Evolutionary conservation across 1,140 invertebrate genomes (phyloP), one percentile per base, ranked within the genome.

Genomic region (Macrosteles quadrilineatus): DNA sequence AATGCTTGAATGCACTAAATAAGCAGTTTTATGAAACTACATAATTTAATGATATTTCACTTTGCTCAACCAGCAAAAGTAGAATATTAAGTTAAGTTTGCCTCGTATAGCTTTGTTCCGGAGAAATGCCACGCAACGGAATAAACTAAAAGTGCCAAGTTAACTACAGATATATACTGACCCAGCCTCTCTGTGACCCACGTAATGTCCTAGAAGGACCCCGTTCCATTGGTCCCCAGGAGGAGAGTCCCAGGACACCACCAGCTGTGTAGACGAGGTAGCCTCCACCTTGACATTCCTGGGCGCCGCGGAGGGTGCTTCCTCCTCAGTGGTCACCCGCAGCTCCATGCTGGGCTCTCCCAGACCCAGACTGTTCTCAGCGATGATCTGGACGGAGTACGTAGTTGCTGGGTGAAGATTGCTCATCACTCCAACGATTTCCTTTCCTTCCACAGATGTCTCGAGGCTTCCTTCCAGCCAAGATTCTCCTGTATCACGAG

Each of bases 201-300:
- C 79, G 70, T 86, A 85, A 74, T 86, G 87, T 1, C 85, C 85
- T 27, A 81, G 78, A 31, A 87, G 81, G 12, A 79, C 78, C 2
- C 85, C 86, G 73, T 86, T 85, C 74, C 79, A 78, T 17, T 80
- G 70, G 12, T 83, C 80, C 11, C 76, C 50, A 9, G 75, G 75
- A 2, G 85, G 84, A 1, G 84, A 79, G 30, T 63, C 53, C 77
- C 77, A 78, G 2, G 74, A 72, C 9, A 77, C 72, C 14, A 66
- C 40, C 1, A 78, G 68, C 11, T 69, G 70, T 4, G 71, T 68
- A 0, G 85, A 59, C 12, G 55, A 59, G 9, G n/a, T 59, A n/a
- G 55, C 55, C 25, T 59, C 55, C 21, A 59, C 55, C 17, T 76
- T 73, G 1, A 87, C 77, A 50, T 81, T 75, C 17, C 75, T 73